phyloP scores from a whole-genome alignment of 2,888 invertebrate species.

The Pecten maximus region DNA sequence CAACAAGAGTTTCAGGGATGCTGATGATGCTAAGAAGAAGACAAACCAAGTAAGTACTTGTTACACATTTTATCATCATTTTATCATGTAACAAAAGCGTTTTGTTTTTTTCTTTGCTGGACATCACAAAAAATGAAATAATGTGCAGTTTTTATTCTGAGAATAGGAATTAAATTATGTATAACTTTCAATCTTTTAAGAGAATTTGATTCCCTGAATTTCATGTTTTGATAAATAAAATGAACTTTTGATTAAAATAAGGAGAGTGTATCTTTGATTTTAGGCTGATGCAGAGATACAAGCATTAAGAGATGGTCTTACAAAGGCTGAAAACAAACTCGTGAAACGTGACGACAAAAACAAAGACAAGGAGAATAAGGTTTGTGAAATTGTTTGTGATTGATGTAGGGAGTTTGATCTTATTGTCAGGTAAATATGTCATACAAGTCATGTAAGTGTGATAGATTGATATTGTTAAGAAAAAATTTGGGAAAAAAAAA shows the following conservation, averaged over 20 bases:
- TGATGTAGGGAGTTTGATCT: too few relatives aligned
- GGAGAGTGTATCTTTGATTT: not conserved
- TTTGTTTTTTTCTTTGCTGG: conserved; percentile 15
- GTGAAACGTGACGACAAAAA: conserved; percentile 67
- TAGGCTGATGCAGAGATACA: conserved; percentile 73
- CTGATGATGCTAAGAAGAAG: conserved; percentile 68
- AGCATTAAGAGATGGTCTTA: conserved; percentile 72
- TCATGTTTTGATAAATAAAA: too few relatives aligned
- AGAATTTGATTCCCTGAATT: too few relatives aligned
- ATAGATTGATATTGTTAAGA: too few relatives aligned
- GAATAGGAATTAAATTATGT: not conserved
- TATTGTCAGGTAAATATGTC: too few relatives aligned
- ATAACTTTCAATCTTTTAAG: not conserved
- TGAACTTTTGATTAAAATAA: not conserved
- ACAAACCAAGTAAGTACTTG: conserved; percentile 64
- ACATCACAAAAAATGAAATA: not conserved
- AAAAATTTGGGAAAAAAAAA: too few relatives aligned
- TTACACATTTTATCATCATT: too few relatives aligned
- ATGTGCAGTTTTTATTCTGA: not conserved
- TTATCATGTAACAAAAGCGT: not conserved
- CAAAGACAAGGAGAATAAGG: conserved; percentile 64
- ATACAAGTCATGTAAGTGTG: too few relatives aligned
- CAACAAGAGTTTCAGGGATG: conserved; percentile 72
- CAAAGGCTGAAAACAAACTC: conserved; percentile 68
- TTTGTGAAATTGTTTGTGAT: conserved; percentile 36